Base-by-base conservation (phyloP, 2,113 vertebrate species). In the Chrysochloris asiatica region DNA sequence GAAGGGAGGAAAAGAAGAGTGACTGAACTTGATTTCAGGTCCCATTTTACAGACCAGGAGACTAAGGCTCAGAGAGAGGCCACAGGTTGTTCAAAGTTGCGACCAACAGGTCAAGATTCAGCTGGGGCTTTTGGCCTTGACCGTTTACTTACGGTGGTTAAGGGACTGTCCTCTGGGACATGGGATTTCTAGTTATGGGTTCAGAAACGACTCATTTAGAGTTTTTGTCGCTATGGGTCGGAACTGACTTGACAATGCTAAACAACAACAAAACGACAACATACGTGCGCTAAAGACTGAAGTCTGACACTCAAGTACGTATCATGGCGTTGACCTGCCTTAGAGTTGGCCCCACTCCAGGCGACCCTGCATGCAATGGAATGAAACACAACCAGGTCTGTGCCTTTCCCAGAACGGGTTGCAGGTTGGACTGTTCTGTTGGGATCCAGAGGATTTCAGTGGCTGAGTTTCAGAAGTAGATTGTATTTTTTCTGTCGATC, bases 81-180 rank as follows among this genome's bases (percentile, higher is more conserved):
- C 0, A 1, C 6, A 0, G 26, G 36, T 33, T 43, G 78, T 33
- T 48, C 26, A 2, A 36, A 21, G 47, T 12, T 6, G 1, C 41
- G 2, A 19, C 61, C 3, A 5, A 4, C 4, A 17, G 14, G 43
- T 72, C 16, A 36, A 43, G 50, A 65, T 69, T 75, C 19, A 5
- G 43, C 65, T 36, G 9, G 8, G 56, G 41, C n/a, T 59, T 26
- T n/a, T 48, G 56, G 30, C 3, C 48, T 36, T 63, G 72, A 56
- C 26, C 5, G 19, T 73, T 22, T 1, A 10, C 65, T 0, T 38
- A 22, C 26, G 1, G 61, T 33, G 50, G 86, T 79, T 33, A 12
- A 5, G 16, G 24, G 1, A 33, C 19, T 80, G 67, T 65, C 79
- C 41, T 45, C 26, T n/a, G 86, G 73, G 78, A 72, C 9, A 11